phyloP scores from a whole-genome alignment of 2,113 vertebrate species.

The Sander vitreus region DNA sequence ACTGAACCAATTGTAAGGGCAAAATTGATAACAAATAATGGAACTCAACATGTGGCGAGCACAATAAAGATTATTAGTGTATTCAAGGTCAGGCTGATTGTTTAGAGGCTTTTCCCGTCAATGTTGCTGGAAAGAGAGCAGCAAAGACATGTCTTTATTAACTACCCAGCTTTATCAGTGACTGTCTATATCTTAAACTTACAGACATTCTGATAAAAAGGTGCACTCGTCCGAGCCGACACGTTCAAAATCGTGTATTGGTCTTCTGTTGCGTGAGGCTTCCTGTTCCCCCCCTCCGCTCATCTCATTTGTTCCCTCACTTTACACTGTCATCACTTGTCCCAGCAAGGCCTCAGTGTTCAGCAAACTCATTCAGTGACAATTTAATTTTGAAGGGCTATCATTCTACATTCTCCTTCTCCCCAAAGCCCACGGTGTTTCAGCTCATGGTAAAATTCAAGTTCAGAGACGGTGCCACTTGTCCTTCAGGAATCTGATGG shows the following conservation, averaged over 20 bases:
- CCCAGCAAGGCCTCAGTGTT: conserved; percentile 38
- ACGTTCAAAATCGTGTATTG: neutral
- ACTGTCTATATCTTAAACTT: neutral
- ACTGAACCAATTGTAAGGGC: conserved; percentile 45
- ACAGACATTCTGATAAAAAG: neutral
- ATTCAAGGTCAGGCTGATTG: conserved; percentile 42
- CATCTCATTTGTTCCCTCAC: conserved; percentile 22
- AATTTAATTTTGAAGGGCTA: conserved; percentile 61
- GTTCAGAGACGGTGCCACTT: conserved; percentile 15
- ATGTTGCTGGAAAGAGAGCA: conserved; percentile 32
- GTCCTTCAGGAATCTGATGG: conserved; percentile 45
- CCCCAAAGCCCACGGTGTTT: conserved; percentile 28
- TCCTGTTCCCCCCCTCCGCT: neutral
- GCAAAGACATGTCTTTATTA: neutral
- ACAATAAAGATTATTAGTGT: conserved; percentile 38
- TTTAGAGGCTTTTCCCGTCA: conserved; percentile 53
- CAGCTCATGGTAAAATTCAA: conserved; percentile 18
- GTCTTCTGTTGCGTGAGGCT: neutral
- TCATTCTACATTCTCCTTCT: conserved; percentile 47
- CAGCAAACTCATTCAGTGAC: conserved; percentile 43
- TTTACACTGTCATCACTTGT: conserved; percentile 26
- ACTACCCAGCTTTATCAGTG: neutral
- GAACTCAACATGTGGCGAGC: conserved; percentile 17
- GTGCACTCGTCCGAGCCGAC: neutral
- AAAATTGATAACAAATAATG: conserved; percentile 58